Base-by-base conservation (phyloP, 2,113 vertebrate species). In the Vombatus ursinus region DNA sequence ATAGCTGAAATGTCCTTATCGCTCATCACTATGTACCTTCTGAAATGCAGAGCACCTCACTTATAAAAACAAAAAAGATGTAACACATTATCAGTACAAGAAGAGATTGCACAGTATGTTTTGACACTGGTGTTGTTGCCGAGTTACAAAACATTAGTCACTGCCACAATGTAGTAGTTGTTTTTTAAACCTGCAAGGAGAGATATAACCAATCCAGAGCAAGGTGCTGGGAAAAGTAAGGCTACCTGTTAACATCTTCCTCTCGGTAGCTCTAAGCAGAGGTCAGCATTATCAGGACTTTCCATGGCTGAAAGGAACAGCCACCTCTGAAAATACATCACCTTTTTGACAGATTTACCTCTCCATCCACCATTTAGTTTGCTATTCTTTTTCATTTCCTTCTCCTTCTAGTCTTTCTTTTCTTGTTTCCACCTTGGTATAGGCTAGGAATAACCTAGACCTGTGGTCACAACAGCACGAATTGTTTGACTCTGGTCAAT, bases 1-100 rank as follows among this genome's bases (percentile, higher is more conserved):
- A 94, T 23, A 96, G 93, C 93, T 93, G 93, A 96, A 96, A 93
- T 96, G 95, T 95, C 68, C 93, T 98, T 97, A 97, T 96, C 94
- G 96, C 90, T 28, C 68, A 96, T 97, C 54, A 91, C 97, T 96
- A 91, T 93, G 24, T 54, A 96, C 97, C 90, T 97, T 94, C 53
- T 94, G 61, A 89, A 97, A 96, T 92, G 77, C 84, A 23, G 49
- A 94, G 47, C 94, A 95, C 9, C 93, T 90, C 97, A 97, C 96
- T 97, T 97, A 91, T 49, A 97, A 97, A 97, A 91, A 93, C 93
- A 94, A 94, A 91, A 92, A 93, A 49, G 26, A 94, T 96, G 44
- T 96, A 96, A 97, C 91, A 50, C 24, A 92, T 95, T 95, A 96
- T 97, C 92, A 53, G 93, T 57, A 94, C 61, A 94, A 96, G 91